Evolutionary conservation across 2,797 vertebrate species (phyloP).

Genomic region (Leuciscus waleckii): DNA sequence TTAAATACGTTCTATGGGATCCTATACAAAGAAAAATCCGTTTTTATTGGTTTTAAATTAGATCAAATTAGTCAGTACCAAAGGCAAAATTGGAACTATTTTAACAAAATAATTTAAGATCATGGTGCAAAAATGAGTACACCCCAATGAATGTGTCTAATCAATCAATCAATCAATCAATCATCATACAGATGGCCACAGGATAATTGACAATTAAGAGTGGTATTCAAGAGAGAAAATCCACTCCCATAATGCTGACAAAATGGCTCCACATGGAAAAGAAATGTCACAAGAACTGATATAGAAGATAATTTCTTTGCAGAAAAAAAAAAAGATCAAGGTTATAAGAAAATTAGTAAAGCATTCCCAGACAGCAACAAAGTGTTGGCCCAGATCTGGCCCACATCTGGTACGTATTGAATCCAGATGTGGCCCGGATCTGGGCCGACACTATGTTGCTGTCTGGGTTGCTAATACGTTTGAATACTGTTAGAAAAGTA

Average conservation of each 20-base stretch:
- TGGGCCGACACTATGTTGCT: too few relatives aligned
- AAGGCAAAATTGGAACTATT: background rate
- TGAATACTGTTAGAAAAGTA: conserved; percentile 6
- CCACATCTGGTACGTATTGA: too few relatives aligned
- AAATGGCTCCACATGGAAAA: conserved; percentile 11
- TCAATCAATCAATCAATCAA: too few relatives aligned
- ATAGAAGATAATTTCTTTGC: background rate
- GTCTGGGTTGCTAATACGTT: background rate
- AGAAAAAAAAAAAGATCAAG: conserved; percentile 3
- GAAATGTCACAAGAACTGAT: background rate
- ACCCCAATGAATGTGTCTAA: background rate
- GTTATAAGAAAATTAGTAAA: background rate
- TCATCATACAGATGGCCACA: too few relatives aligned
- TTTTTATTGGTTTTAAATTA: background rate
- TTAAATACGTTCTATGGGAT: background rate
- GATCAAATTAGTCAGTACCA: background rate
- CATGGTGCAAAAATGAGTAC: background rate
- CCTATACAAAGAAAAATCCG: background rate
- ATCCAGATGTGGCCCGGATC: too few relatives aligned
- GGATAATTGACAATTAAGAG: background rate
- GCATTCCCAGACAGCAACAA: too few relatives aligned
- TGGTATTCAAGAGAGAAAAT: background rate
- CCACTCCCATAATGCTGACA: conserved; percentile 9
- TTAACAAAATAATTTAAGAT: background rate
- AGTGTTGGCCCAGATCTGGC: too few relatives aligned